These are phyloP conservation scores for Chlamydotis undulata DNA, from an alignment of 2,113 vertebrate genomes.

Conservation along the genomic window DNA sequence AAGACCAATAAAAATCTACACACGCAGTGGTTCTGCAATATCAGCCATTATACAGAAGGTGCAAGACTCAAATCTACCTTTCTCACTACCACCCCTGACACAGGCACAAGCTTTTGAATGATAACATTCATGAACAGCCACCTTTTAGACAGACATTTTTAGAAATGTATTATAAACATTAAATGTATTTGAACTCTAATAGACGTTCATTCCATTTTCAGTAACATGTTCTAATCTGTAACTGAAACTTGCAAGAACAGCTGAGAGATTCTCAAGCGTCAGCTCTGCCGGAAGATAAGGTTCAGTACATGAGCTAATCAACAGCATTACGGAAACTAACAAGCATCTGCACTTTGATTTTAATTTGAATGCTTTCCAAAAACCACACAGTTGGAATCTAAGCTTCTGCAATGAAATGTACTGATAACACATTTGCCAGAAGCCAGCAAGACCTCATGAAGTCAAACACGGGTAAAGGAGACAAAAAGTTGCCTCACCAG, in stretches of 20 bases:
- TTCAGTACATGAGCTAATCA: neutral
- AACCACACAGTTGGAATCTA: neutral
- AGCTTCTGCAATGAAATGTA: neutral
- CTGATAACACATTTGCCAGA: neutral
- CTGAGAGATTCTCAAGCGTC: neutral
- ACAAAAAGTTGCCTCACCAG: neutral
- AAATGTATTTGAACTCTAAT: neutral
- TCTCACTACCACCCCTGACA: neutral
- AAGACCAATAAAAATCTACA: neutral
- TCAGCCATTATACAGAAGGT: neutral
- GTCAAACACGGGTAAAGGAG: neutral
- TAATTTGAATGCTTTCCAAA: slow-evolving; percentile 13
- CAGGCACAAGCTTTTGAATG: neutral
- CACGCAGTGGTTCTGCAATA: neutral
- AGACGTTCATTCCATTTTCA: neutral
- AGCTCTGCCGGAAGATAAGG: slow-evolving; percentile 26
- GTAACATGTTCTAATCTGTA: neutral
- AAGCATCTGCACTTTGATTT: neutral
- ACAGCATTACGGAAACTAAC: neutral
- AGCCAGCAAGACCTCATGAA: neutral
- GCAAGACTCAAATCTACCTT: neutral
- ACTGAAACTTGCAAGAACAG: slow-evolving; percentile 7
- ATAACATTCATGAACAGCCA: neutral
- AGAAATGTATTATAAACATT: neutral
- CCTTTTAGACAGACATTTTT: neutral